A percentile compares a stretch with the other conserved stretches of the same genome.
Evolutionary conservation across 2,797 vertebrate species (phyloP).

Genomic region (Setipinna tenuifilis): DNA sequence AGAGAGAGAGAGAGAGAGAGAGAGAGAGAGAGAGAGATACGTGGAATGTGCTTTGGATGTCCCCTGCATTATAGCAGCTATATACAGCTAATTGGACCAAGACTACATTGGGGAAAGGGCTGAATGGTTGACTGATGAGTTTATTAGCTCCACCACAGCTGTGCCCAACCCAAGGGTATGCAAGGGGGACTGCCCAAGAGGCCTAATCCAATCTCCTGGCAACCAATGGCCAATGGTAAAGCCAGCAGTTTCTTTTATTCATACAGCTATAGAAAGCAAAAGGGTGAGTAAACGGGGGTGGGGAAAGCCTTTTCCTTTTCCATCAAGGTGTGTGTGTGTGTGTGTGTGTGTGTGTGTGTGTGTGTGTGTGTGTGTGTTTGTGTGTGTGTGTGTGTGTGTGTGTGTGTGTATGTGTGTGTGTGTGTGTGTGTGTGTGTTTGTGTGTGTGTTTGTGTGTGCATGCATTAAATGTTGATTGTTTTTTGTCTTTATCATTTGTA

Average conservation of each 20-base stretch:
- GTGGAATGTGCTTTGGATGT: conserved; percentile 10
- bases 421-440: neutral
- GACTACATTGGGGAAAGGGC: conserved; percentile 39
- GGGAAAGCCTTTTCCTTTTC: neutral
- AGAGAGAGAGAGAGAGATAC: neutral
- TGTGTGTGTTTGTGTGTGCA: neutral
- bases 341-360: neutral
- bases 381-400: neutral
- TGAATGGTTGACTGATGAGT: conserved; percentile 70
- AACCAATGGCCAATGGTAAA: conserved; percentile 34
- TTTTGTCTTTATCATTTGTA: neutral
- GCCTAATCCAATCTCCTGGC: conserved; percentile 47
- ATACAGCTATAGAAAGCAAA: neutral
- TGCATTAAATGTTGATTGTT: neutral
- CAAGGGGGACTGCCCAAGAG: conserved; percentile 36
- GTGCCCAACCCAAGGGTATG: conserved; percentile 70
- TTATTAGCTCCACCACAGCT: conserved; percentile 77
- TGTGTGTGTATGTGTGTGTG: neutral
- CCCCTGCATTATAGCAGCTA: neutral
- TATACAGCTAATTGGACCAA: conserved; percentile 44
- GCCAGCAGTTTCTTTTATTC: conserved; percentile 36
- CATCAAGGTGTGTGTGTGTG: neutral
- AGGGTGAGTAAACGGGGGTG: conserved; percentile 29
- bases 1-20: no score
- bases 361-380: neutral